Conservation (phyloP, 2,113 vertebrate species). For the Chauna torquata region DNA sequence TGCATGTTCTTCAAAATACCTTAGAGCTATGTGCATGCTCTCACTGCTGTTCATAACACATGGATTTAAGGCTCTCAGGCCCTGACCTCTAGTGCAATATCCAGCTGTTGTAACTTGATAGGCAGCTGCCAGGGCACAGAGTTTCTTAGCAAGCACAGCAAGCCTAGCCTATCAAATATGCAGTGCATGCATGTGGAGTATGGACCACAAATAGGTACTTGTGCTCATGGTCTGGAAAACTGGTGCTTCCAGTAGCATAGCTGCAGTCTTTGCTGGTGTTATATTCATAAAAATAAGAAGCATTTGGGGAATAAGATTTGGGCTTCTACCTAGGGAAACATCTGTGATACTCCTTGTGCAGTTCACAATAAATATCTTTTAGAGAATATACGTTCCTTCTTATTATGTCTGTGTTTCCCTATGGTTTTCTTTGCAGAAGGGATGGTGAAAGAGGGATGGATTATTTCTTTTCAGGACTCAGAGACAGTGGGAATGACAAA, state of each 20-base stretch:
- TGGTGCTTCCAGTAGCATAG: not conserved
- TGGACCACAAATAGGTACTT: fast-evolving
- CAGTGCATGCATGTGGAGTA: fast-evolving
- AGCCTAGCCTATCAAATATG: not conserved
- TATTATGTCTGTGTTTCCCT: not conserved
- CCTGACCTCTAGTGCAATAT: not conserved
- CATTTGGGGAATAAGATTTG: not conserved
- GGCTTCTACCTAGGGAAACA: not conserved
- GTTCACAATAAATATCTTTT: not conserved
- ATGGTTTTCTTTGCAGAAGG: not conserved
- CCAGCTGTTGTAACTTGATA: not conserved
- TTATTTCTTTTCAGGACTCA: not conserved
- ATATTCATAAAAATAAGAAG: not conserved
- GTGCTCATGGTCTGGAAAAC: not conserved
- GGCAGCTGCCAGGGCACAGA: not conserved
- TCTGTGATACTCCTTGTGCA: not conserved
- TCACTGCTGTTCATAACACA: not conserved
- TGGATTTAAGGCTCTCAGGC: not conserved
- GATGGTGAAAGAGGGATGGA: not conserved
- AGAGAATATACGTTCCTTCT: not conserved
- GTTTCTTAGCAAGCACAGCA: not conserved
- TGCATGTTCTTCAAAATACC: not conserved
- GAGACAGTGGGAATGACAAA: not conserved
- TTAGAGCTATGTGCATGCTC: not conserved
- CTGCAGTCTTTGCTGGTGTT: not conserved